phyloP scores from a whole-genome alignment of 2,113 vertebrate species.

The Rhinoderma darwinii region DNA sequence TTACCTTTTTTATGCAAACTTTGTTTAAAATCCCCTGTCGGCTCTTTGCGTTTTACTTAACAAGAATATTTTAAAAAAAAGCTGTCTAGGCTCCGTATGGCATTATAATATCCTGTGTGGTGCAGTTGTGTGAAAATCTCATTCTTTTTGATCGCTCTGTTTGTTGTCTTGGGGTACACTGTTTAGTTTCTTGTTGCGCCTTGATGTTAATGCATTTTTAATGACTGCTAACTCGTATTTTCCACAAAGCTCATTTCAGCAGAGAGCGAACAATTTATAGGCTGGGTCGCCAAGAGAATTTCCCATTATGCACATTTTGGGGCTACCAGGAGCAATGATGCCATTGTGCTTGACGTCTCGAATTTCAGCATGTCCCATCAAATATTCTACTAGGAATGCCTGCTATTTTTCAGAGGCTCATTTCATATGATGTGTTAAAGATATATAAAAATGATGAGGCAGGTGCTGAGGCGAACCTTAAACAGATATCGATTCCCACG shows the following conservation, averaged over 20 bases:
- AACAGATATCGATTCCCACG: constrained; percentile 60
- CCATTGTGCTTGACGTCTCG: constrained; percentile 62
- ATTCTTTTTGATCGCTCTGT: constrained; percentile 56
- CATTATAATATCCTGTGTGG: constrained; percentile 35
- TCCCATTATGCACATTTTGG: constrained; percentile 63
- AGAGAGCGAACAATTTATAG: constrained; percentile 69
- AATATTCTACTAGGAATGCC: constrained; percentile 64
- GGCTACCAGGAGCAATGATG: constrained; percentile 65
- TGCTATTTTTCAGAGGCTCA: constrained; percentile 66
- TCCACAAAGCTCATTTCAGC: constrained; percentile 66
- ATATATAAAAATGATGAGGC: constrained; percentile 67
- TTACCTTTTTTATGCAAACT: constrained; percentile 23
- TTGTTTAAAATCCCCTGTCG: constrained; percentile 43
- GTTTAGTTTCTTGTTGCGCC: constrained; percentile 65
- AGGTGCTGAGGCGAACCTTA: constrained; percentile 63
- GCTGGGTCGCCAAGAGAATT: constrained; percentile 64
- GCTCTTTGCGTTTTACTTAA: constrained; percentile 29
- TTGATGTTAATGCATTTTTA: constrained; percentile 66
- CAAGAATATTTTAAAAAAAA: constrained; percentile 30
- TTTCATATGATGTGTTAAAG: constrained; percentile 66
- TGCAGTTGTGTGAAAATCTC: constrained; percentile 61
- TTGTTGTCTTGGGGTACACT: constrained; percentile 61
- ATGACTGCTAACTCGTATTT: constrained; percentile 65
- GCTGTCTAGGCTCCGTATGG: not conserved
- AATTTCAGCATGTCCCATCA: constrained; percentile 61